Evolutionary conservation across 2,113 vertebrate genomes (phyloP).

Genomic region (Lamprotornis superbus): DNA sequence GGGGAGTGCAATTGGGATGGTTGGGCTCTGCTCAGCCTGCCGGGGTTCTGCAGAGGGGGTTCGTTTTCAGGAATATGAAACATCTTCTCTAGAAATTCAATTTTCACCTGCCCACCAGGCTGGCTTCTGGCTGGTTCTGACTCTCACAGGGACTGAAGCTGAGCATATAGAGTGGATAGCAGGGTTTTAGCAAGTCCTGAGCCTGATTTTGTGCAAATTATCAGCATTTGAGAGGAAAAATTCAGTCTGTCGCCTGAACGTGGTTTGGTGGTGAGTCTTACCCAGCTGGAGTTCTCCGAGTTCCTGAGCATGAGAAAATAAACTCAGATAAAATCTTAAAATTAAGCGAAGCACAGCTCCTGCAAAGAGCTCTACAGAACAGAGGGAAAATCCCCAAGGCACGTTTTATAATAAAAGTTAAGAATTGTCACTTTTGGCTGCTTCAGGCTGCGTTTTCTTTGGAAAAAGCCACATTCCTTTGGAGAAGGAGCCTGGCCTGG

Average conservation of each 20-base stretch:
- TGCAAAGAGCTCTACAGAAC: rapidly evolving
- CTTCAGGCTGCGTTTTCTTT: neutral
- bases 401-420: rapidly evolving
- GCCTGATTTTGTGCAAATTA: rapidly evolving
- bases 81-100: rapidly evolving
- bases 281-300: neutral
- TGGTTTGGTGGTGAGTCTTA: rapidly evolving
- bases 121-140: neutral
- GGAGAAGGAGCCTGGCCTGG: neutral
- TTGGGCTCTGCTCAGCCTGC: neutral
- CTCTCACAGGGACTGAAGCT: neutral
- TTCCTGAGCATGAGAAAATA: neutral
- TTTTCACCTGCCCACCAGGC: neutral
- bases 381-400: neutral
- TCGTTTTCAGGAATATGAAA: no score
- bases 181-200: neutral
- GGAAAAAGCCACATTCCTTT: neutral
- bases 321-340: neutral
- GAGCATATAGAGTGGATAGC: rapidly evolving
- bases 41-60: neutral
- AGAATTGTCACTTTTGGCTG: neutral
- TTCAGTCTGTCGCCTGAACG: neutral
- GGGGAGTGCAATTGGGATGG: neutral
- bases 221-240: neutral
- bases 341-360: neutral